phyloP scores from a whole-genome alignment of 2,888 invertebrate genomes.

The Ochlodes sylvanus region DNA sequence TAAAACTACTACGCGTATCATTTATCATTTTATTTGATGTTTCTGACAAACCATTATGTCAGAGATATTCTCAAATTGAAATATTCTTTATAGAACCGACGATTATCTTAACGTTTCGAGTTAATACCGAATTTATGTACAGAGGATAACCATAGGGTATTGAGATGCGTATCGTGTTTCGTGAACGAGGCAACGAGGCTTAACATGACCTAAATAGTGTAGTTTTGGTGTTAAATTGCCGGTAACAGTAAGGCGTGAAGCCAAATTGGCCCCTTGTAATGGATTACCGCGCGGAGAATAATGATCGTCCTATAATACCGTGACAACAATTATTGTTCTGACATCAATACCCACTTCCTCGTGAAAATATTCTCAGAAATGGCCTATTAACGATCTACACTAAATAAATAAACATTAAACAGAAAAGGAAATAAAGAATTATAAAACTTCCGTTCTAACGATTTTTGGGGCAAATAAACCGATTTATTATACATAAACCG shows the following conservation, averaged over 20 bases:
- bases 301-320: conserved; percentile 18
- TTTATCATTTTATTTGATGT: conserved; percentile 36
- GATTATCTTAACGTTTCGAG: conserved; percentile 55
- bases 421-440: too few relatives aligned
- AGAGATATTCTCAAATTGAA: conserved; percentile 52
- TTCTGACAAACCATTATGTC: conserved; percentile 39
- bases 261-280: conserved; percentile 36
- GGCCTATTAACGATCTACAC: neutral
- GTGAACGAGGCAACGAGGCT: conserved; percentile 17
- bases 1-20: conserved; percentile 28
- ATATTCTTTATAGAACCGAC: conserved; percentile 62
- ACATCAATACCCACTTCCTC: conserved; percentile 29
- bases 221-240: conserved; percentile 56
- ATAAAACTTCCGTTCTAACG: too few relatives aligned
- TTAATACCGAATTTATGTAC: conserved; percentile 52
- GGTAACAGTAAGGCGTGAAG: conserved; percentile 50
- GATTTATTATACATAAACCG: too few relatives aligned
- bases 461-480: too few relatives aligned
- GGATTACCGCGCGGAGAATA: conserved; percentile 25
- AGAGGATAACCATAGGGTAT: conserved; percentile 58
- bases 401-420: too few relatives aligned
- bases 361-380: conserved; percentile 10
- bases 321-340: conserved; percentile 14
- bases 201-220: conserved; percentile 64
- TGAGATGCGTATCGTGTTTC: conserved; percentile 59